Conservation (phyloP, 2,888 invertebrate species). For the Agrenia bidenticulata region DNA sequence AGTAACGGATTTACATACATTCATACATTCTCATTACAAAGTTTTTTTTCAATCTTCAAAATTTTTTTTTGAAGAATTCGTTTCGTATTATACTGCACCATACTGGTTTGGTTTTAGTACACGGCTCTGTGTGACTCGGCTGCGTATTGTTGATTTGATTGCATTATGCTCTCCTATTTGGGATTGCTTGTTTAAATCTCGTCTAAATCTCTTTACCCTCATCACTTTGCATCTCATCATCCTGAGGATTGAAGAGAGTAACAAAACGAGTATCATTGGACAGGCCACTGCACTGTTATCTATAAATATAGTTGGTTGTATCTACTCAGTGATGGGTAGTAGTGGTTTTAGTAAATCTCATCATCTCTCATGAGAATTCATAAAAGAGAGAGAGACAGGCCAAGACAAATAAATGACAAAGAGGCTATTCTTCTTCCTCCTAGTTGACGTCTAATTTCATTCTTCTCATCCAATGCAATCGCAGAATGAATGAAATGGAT, state of each 20-base stretch:
- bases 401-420: conserved; percentile 21
- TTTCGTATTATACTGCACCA: too few species aligned
- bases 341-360: too few species aligned
- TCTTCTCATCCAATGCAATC: conserved; percentile 3
- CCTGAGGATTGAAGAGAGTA: too few species aligned
- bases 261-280: too few species aligned
- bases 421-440: conserved; percentile 14
- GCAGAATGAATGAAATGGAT: conserved; percentile 4
- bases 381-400: conserved; percentile 4
- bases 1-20: conserved; percentile 45
- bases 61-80: too few species aligned
- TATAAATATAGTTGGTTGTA: too few species aligned
- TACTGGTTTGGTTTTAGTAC: too few species aligned
- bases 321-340: too few species aligned
- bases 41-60: conserved; percentile 13
- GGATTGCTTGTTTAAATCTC: conserved; percentile 7
- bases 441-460: conserved; percentile 19
- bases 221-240: not conserved
- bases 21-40: conserved; percentile 3
- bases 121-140: not conserved
- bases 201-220: not conserved
- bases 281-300: too few species aligned
- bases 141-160: not conserved
- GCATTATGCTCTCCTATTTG: not conserved
- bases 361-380: too few species aligned